Percentiles rank a stretch among this genome's conserved stretches.
Evolutionary conservation across 1,140 invertebrate genomes (phyloP).

Genomic region (Lamellibrachia luymesi): DNA sequence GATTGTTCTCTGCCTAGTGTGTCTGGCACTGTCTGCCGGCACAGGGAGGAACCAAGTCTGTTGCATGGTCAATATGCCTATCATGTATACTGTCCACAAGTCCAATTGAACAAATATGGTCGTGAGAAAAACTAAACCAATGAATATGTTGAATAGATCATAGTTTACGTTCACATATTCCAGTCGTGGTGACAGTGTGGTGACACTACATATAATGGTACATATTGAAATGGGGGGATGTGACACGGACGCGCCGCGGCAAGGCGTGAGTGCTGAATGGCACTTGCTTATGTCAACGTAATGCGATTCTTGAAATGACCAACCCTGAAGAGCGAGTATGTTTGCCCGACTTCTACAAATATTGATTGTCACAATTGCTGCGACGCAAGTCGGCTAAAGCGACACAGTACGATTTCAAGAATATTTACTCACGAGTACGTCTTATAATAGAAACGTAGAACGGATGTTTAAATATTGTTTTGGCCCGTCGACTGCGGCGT

Average conservation of each 20-base stretch:
- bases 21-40: too few species aligned
- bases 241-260: background rate
- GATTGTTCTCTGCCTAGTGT: too few species aligned
- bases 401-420: background rate
- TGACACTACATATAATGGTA: background rate
- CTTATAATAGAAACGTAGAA: background rate
- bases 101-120: background rate
- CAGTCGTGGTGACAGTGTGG: background rate
- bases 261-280: background rate
- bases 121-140: background rate
- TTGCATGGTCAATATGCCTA: too few species aligned
- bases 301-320: background rate
- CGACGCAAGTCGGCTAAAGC: background rate
- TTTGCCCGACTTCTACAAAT: background rate
- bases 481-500: background rate
- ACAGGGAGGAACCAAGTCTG: too few species aligned
- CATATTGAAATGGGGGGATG: background rate
- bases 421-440: background rate
- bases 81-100: background rate
- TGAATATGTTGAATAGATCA: background rate
- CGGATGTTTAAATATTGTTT: conserved; percentile 5
- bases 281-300: background rate
- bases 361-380: background rate
- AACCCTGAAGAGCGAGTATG: background rate
- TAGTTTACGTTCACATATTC: background rate